Base-by-base conservation (phyloP, 2,797 vertebrate species). In the Anguilla megastoma region DNA sequence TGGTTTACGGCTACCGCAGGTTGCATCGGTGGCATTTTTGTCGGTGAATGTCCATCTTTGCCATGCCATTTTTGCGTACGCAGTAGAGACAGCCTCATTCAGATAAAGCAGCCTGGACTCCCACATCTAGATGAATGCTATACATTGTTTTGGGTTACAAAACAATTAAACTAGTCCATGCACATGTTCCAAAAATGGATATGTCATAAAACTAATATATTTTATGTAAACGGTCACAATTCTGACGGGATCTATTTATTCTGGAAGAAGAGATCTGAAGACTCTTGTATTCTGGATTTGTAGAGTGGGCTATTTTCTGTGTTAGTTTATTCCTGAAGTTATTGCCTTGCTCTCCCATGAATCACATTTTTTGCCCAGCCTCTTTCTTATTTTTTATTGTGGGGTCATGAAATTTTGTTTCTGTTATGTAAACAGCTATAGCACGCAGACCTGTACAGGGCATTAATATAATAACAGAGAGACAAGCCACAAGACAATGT, bases 221-320 rank as follows among this genome's bases (percentile, higher is more conserved):
- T 74, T 45, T 30, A 74, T 88, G 50, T 74, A 45, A 66, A 60
- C 71, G 50, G 16, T 69, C 80, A 2, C 58, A 30, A 56, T 74
- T 48, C 16, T 84, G 82, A 88, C 87, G 74, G 52, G 74, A 74
- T 88, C 82, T 54, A 56, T 88, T 85, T 2, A 56, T 74, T 88
- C 84, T n/a, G 33, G 41, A 63, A 87, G 36, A 87, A 84, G 48
- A 21, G 58, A 52, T 63, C 60, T 56, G 58, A 14, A 9, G 21
- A 54, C 76, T 8, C 41, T 83, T 84, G 66, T 87, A 21, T 87
- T 87, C 63, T 84, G 5, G 16, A 48, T 56, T 82, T 56, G 85
- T 60, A 74, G 60, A 56, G 84, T 74, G 69, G 48, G 58, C 74
- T 74, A 88, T 88, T 88, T 88, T 74, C 45, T 63, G 33, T 71